Evolutionary conservation across 2,113 vertebrate species (phyloP).

Genomic region (Myrmecobius fasciatus): DNA sequence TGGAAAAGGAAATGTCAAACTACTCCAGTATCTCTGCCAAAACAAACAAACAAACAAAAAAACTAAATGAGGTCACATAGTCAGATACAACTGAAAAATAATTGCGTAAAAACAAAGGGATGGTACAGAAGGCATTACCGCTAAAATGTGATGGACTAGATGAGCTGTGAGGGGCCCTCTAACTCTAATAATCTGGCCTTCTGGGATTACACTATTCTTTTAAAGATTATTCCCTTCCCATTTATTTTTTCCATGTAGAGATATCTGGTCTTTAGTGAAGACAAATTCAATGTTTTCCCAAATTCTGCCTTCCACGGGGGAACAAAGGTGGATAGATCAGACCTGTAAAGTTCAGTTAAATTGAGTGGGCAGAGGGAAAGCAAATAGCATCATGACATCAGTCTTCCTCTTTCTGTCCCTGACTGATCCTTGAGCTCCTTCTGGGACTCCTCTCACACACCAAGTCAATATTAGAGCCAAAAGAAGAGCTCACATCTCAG

Average conservation of each 20-base stretch:
- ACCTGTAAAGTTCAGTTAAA: neutral
- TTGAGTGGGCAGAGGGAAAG: neutral
- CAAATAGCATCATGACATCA: neutral
- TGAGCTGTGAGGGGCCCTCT: neutral
- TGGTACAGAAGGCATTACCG: neutral
- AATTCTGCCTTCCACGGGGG: neutral
- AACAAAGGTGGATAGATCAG: neutral
- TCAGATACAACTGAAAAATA: neutral
- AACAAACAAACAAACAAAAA: neutral
- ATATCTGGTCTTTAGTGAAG: neutral
- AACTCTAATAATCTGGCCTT: neutral
- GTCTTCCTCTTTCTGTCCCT: neutral
- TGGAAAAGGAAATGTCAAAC: too few species aligned
- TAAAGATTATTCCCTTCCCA: neutral
- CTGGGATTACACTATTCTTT: neutral
- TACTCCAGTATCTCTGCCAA: neutral
- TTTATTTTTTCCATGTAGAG: neutral
- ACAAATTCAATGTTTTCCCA: neutral
- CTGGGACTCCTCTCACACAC: neutral
- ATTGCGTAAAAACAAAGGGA: neutral
- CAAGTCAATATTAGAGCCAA: neutral
- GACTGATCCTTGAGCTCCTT: neutral
- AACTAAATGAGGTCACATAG: neutral
- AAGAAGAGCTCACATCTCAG: neutral
- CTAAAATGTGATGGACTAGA: neutral